Conservation (phyloP, 2,797 vertebrate species). For the Atherinosoma microstoma region DNA sequence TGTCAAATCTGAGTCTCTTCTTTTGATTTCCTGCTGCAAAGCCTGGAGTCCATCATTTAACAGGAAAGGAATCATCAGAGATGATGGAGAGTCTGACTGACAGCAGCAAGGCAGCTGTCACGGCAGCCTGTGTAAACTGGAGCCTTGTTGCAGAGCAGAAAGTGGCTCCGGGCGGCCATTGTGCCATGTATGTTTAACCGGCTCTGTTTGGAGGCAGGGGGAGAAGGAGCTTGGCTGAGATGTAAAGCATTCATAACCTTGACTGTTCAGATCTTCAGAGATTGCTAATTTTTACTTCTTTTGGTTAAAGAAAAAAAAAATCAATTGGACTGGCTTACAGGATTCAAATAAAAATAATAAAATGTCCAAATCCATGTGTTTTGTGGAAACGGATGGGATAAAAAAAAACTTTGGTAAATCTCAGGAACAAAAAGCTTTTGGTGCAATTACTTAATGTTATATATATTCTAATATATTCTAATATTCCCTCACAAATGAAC, state of each 20-base stretch:
- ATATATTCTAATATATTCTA: too few species aligned
- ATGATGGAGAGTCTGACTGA: conserved; percentile 68
- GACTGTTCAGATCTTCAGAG: conserved; percentile 36
- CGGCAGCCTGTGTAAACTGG: conserved; percentile 56
- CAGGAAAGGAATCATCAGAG: conserved; percentile 38
- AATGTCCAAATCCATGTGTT: neutral
- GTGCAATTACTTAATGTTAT: conserved; percentile 16
- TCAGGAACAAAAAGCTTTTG: conserved; percentile 19
- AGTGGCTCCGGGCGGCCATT: conserved; percentile 55
- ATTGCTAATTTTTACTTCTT: conserved; percentile 7
- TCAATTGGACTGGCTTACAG: conserved; percentile 3
- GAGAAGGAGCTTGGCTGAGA: conserved; percentile 37
- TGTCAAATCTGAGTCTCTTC: conserved; percentile 51
- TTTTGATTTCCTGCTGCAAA: conserved; percentile 46
- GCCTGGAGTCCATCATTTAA: conserved; percentile 57
- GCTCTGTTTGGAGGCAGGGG: conserved; percentile 41
- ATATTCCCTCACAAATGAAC: conserved; percentile 8
- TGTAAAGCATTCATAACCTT: conserved; percentile 43
- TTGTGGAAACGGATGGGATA: conserved; percentile 28
- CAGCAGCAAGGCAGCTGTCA: conserved; percentile 67
- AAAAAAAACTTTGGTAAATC: conserved; percentile 24
- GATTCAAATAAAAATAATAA: conserved; percentile 3
- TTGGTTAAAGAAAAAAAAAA: neutral
- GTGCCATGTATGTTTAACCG: conserved; percentile 61
- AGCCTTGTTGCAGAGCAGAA: conserved; percentile 62